Evolutionary conservation across 2,888 invertebrate species (phyloP).

Genomic region (Agrochola lychnidis): DNA sequence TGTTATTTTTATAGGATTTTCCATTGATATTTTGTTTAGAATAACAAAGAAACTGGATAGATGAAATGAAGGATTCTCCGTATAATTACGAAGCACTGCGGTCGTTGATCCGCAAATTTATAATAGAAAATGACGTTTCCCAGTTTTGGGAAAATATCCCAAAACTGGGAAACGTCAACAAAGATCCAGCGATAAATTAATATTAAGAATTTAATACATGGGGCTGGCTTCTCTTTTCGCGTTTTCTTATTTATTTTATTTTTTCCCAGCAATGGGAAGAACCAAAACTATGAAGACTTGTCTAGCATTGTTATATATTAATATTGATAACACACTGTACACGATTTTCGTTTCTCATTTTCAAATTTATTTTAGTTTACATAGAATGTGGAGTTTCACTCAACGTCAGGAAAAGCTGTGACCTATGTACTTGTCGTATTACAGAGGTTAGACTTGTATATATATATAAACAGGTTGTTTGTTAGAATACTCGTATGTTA

Average conservation of each 20-base stretch:
- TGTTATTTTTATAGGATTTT: conserved; percentile 14
- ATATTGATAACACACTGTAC: neutral
- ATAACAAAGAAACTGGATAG: neutral
- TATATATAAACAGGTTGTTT: conserved; percentile 10
- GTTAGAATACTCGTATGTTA: neutral
- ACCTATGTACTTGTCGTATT: neutral
- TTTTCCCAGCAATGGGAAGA: neutral
- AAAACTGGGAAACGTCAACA: neutral
- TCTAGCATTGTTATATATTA: no score
- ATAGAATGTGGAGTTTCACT: neutral
- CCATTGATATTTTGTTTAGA: neutral
- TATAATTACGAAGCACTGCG: neutral
- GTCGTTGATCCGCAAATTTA: neutral
- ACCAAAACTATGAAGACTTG: neutral
- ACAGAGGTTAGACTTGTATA: conserved; percentile 4
- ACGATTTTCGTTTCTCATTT: neutral
- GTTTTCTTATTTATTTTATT: no score
- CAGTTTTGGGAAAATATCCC: no score
- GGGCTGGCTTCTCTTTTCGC: neutral
- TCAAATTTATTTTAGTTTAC: conserved; percentile 9
- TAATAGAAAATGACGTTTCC: neutral
- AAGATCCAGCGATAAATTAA: neutral
- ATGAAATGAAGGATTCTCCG: neutral
- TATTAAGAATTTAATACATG: no score
- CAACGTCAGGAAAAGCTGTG: neutral